These are phyloP conservation scores for Drosophila ficusphila DNA, from an alignment of 1,140 invertebrate species.

Conservation along the genomic window DNA sequence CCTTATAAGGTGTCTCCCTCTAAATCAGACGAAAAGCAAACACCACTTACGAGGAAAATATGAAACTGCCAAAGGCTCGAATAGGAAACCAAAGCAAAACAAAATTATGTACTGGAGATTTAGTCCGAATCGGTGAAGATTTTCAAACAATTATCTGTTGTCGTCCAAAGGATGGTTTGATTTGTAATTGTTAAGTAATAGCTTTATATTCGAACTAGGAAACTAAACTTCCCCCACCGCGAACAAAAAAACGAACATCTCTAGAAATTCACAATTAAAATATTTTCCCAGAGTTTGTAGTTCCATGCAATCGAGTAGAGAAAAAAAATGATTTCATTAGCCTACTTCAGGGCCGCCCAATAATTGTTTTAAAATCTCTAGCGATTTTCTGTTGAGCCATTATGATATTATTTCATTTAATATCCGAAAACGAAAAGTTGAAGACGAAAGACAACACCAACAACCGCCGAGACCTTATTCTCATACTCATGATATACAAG, in stretches of 20 bases:
- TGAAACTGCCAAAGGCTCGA: conserved; percentile 69
- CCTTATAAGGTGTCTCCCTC: conserved; percentile 21
- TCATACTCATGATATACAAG: conserved; percentile 29
- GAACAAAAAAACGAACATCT: too few relatives aligned
- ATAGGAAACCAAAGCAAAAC: conserved; percentile 12
- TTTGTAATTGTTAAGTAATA: too few relatives aligned
- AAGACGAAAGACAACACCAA: conserved; percentile 42
- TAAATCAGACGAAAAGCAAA: conserved; percentile 39
- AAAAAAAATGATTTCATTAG: neutral
- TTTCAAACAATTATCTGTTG: conserved; percentile 7
- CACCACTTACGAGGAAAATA: conserved; percentile 50
- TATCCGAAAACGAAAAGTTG: conserved; percentile 27
- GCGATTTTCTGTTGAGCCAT: neutral
- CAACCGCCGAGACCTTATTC: conserved; percentile 46
- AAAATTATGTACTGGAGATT: conserved; percentile 4
- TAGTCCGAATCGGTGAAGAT: neutral
- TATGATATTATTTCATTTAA: neutral
- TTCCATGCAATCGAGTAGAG: neutral
- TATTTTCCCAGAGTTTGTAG: too few relatives aligned
- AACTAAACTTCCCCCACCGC: conserved; percentile 3
- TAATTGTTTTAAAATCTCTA: conserved; percentile 7
- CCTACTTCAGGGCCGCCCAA: neutral
- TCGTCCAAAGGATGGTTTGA: neutral
- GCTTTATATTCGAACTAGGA: neutral
- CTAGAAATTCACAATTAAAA: neutral